Conservation (phyloP, 2,113 vertebrate species). For the Accipiter virgatus region DNA sequence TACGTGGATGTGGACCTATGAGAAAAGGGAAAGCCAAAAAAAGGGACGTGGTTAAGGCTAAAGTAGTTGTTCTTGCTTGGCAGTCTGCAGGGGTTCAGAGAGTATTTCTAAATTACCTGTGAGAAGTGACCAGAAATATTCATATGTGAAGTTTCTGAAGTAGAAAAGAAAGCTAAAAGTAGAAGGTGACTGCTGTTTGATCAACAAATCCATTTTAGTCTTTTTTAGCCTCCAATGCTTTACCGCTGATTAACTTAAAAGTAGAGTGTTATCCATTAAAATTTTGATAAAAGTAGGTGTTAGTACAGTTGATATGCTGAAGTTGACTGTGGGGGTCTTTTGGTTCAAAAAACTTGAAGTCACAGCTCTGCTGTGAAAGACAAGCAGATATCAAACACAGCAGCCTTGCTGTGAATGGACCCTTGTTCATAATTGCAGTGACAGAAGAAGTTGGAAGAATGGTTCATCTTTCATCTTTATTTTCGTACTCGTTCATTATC, state of each 20-base stretch:
- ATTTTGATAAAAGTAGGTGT: neutral
- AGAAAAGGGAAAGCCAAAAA: neutral
- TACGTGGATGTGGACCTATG: neutral
- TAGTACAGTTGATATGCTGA: neutral
- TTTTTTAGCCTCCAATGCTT: neutral
- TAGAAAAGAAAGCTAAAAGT: neutral
- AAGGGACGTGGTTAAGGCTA: neutral
- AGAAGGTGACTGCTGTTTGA: neutral
- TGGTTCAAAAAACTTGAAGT: neutral
- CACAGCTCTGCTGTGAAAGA: neutral
- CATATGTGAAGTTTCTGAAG: neutral
- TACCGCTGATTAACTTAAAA: neutral
- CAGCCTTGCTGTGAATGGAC: neutral
- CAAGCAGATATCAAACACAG: neutral
- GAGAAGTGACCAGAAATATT: neutral
- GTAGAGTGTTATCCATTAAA: neutral
- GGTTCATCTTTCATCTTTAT: neutral
- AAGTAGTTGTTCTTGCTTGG: neutral
- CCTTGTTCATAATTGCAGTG: neutral
- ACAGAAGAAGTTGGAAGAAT: constrained; percentile 1
- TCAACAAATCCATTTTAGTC: neutral
- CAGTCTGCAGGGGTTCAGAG: neutral
- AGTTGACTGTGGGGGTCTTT: neutral
- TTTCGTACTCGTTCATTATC: neutral
- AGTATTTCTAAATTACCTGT: neutral